Percentiles rank a stretch among this genome's conserved stretches.
phyloP scores from a whole-genome alignment of 2,113 vertebrate species.

The Antechinus flavipes region DNA sequence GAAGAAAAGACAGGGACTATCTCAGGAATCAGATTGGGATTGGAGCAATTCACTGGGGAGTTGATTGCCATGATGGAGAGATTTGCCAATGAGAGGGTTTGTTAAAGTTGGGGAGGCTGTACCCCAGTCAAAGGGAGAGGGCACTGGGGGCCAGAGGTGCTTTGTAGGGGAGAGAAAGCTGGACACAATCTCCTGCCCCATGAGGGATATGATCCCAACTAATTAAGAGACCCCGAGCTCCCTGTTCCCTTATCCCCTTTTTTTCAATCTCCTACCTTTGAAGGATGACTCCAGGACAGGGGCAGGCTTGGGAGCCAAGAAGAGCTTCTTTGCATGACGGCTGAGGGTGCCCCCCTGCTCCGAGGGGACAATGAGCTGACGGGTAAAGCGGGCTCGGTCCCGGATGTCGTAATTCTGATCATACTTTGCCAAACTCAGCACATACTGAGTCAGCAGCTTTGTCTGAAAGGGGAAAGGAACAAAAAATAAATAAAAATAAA shows the following conservation, averaged over 20 bases:
- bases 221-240: neutral
- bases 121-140: neutral
- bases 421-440: slow-evolving; percentile 98
- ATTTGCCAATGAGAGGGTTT: neutral
- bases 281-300: slow-evolving; percentile 97
- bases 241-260: neutral
- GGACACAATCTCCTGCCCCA: neutral
- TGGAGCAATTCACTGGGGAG: neutral
- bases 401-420: slow-evolving; percentile 99
- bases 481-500: too few relatives aligned
- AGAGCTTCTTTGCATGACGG: slow-evolving; percentile 98
- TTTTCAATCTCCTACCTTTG: slow-evolving; percentile 90
- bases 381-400: slow-evolving; percentile 96
- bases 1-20: neutral
- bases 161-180: neutral
- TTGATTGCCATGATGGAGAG: neutral
- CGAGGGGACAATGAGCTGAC: slow-evolving; percentile 97
- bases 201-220: neutral
- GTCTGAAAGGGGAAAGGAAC: slow-evolving; percentile 85
- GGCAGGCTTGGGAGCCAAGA: slow-evolving; percentile 97
- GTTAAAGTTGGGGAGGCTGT: neutral
- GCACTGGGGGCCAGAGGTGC: neutral
- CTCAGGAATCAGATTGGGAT: neutral
- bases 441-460: slow-evolving; percentile 97
- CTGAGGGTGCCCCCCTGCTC: slow-evolving; percentile 97